Conservation (phyloP, 2,113 vertebrate species). For the Gambusia holbrooki region DNA sequence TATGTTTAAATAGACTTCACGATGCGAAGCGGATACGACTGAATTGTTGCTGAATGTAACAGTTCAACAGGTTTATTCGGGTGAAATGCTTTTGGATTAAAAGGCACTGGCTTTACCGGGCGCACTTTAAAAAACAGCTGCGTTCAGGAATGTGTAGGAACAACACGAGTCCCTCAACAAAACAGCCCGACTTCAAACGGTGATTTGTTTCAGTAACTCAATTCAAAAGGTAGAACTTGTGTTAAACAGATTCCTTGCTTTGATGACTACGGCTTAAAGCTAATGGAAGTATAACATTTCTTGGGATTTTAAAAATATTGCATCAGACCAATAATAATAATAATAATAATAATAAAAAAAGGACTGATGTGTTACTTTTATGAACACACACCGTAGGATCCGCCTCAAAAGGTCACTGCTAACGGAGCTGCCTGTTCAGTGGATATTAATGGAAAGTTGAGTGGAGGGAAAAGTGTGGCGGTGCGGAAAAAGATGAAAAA, state of each 20-base stretch:
- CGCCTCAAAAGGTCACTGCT: no score
- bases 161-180: not conserved
- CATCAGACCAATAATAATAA: not conserved
- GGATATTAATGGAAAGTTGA: not conserved
- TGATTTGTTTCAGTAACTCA: not conserved
- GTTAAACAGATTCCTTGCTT: not conserved
- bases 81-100: not conserved
- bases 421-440: no score
- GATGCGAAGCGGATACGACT: not conserved
- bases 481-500: not conserved
- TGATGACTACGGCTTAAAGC: not conserved
- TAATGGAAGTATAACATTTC: not conserved
- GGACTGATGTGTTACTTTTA: not conserved
- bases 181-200: not conserved
- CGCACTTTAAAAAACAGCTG: not conserved
- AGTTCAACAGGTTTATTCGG: not conserved
- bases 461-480: not conserved
- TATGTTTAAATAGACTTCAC: not conserved
- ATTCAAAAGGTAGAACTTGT: not conserved
- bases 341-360: not conserved
- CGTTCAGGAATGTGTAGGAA: not conserved
- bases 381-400: no score
- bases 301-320: not conserved
- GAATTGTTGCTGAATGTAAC: conserved; percentile 2
- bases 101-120: conserved; percentile 11